These are phyloP conservation scores for Pelusios castaneus DNA, from an alignment of 2,113 vertebrate genomes.

Conservation along the genomic window DNA sequence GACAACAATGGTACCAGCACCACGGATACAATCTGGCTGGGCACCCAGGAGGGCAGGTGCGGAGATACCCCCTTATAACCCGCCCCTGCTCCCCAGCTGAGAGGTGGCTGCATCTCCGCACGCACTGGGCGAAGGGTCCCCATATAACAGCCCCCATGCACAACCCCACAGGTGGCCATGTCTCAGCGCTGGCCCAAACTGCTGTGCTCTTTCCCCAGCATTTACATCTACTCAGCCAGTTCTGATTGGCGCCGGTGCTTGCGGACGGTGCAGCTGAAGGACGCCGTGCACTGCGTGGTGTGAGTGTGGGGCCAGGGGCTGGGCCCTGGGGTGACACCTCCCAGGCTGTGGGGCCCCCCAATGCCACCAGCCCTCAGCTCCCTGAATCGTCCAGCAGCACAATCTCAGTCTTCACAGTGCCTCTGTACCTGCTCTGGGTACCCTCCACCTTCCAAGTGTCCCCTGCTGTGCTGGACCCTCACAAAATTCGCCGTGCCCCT, in stretches of 20 bases:
- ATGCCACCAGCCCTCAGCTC: too few species aligned
- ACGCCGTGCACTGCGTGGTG: slow-evolving; percentile 24
- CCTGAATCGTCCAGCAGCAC: too few species aligned
- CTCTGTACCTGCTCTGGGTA: too few species aligned
- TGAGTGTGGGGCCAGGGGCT: not conserved
- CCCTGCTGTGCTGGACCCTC: too few species aligned
- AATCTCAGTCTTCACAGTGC: too few species aligned
- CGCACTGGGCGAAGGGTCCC: too few species aligned
- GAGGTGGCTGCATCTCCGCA: not conserved
- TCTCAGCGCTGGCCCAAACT: not conserved
- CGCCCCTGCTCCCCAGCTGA: too few species aligned
- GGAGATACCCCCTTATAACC: too few species aligned
- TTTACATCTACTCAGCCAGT: slow-evolving; percentile 23
- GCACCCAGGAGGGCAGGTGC: not conserved
- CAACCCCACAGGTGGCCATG: not conserved
- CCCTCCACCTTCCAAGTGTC: too few species aligned
- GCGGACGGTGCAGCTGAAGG: slow-evolving; percentile 25
- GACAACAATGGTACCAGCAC: not conserved
- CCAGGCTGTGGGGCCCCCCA: too few species aligned
- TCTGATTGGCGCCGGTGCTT: slow-evolving; percentile 6
- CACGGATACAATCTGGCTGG: slow-evolving; percentile 11
- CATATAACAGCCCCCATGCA: not conserved
- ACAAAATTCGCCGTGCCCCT: too few species aligned
- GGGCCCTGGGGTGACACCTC: too few species aligned
- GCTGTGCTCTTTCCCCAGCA: not conserved